Evolutionary conservation across 2,797 vertebrate species (phyloP), one percentile per base, ranked within the genome.

Genomic region (Acanthopagrus latus): DNA sequence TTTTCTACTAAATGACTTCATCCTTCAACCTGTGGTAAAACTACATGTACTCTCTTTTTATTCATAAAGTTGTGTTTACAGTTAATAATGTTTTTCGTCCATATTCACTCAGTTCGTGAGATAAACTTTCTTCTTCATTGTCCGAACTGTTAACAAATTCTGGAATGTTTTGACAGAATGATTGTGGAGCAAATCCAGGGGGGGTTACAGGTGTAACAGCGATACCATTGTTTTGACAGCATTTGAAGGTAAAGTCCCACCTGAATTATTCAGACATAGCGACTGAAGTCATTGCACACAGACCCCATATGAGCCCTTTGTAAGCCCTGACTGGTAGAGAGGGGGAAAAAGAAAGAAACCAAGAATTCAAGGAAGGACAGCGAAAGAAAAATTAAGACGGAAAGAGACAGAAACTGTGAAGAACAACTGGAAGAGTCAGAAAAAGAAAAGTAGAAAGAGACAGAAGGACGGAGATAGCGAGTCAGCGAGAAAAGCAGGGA

Each of bases 231-330:
- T 91, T 92, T 89, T 87, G 81, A 83, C 87, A 70, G 74, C 80
- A 21, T 91, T 91, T 84, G 71, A 88, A 79, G 66, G 71, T 75
- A 64, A 88, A 89, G 78, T 74, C 88, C 56, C 71, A 14, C 25
- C 66, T 91, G 89, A 92, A 90, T 92, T 85, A 92, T 93, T 92
- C 89, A 92, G 64, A 81, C 54, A 0, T 43, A 33, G 81, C 66
- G 57, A 64, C 74, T 68, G 62, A 86, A 83, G 88, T 82, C 80
- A 74, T 43, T 56, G 57, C 74, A 56, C 46, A 54, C 54, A 60
- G 43, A 74, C 23, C 57, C 69, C 5, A 16, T 23, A 65, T 86
- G 82, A 89, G 76, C 72, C 78, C 52, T 62, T 69, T 54, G 51
- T 82, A 69, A 87, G 64, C 70, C 48, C 13, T 14, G 38, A 67